Percentiles rank a stretch among this genome's conserved stretches.
These are phyloP conservation scores for Calonectris borealis DNA, from an alignment of 2,113 vertebrate genomes.

Conservation along the genomic window DNA sequence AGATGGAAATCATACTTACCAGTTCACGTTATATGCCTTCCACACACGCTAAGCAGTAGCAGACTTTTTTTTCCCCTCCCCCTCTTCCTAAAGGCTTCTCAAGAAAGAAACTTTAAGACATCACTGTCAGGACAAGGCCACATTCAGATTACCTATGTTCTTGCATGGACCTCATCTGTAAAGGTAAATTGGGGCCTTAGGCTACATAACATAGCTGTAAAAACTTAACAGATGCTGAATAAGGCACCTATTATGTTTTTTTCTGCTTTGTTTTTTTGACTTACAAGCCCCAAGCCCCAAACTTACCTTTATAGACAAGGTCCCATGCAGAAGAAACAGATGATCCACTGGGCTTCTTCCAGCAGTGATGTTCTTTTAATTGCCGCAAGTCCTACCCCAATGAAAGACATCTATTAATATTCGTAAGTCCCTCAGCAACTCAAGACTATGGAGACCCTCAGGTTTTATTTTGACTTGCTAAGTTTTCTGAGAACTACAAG, in stretches of 20 bases:
- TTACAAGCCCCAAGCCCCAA: slow-evolving; percentile 62
- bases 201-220: slow-evolving; percentile 56
- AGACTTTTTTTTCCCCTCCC: slow-evolving; percentile 20
- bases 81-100: slow-evolving; percentile 45
- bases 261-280: slow-evolving; percentile 39
- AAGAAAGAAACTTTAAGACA: slow-evolving; percentile 25
- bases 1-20: slow-evolving; percentile 55
- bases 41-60: neutral
- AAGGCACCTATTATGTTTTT: slow-evolving; percentile 70
- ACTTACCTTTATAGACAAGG: slow-evolving; percentile 73
- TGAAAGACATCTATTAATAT: slow-evolving; percentile 71
- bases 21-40: neutral
- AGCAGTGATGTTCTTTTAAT: slow-evolving; percentile 65
- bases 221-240: slow-evolving; percentile 71
- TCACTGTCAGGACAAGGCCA: slow-evolving; percentile 59
- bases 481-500: neutral
- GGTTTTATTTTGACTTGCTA: slow-evolving; percentile 21
- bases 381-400: slow-evolving; percentile 68
- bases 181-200: slow-evolving; percentile 69
- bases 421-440: slow-evolving; percentile 29
- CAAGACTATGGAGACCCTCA: slow-evolving; percentile 14
- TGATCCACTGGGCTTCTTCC: slow-evolving; percentile 64
- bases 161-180: slow-evolving; percentile 71
- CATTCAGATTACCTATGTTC: slow-evolving; percentile 46
- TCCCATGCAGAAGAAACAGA: slow-evolving; percentile 64